Evolutionary conservation across 2,888 invertebrate species (phyloP).

Genomic region (Drosophila nr. perissopoda): DNA sequence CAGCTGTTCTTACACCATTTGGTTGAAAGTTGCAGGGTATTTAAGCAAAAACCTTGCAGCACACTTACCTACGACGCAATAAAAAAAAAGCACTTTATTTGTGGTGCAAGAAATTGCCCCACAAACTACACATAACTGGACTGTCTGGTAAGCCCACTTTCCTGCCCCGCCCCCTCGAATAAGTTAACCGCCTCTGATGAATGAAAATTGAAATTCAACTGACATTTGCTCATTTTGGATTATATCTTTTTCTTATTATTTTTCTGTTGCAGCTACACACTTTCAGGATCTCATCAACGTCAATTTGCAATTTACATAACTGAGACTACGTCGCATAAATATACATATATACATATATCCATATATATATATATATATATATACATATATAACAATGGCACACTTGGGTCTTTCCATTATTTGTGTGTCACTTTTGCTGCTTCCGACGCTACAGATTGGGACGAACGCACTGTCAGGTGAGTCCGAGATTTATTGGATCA

Average conservation of each 20-base stretch:
- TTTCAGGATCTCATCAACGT: constrained; percentile 60
- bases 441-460: neutral
- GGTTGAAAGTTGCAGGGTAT: constrained; percentile 29
- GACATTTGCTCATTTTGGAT: constrained; percentile 33
- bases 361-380: constrained; percentile 7
- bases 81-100: constrained; percentile 29
- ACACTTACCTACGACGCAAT: constrained; percentile 46
- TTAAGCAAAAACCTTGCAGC: constrained; percentile 38
- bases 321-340: constrained; percentile 16
- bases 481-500: constrained; percentile 28
- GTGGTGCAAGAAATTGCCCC: constrained; percentile 40
- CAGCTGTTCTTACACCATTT: neutral
- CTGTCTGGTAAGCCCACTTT: constrained; percentile 29
- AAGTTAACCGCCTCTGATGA: neutral
- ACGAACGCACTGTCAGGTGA: constrained; percentile 46
- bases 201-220: constrained; percentile 40
- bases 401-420: constrained; percentile 8
- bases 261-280: constrained; percentile 31
- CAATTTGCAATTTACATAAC: constrained; percentile 41
- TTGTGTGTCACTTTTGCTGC: constrained; percentile 16
- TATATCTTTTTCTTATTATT: neutral
- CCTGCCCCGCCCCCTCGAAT: neutral
- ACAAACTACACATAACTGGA: constrained; percentile 42
- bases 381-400: constrained; percentile 28
- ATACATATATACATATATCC: neutral